phyloP scores from a whole-genome alignment of 2,888 invertebrate genomes.

The Sarcophaga carnaria region DNA sequence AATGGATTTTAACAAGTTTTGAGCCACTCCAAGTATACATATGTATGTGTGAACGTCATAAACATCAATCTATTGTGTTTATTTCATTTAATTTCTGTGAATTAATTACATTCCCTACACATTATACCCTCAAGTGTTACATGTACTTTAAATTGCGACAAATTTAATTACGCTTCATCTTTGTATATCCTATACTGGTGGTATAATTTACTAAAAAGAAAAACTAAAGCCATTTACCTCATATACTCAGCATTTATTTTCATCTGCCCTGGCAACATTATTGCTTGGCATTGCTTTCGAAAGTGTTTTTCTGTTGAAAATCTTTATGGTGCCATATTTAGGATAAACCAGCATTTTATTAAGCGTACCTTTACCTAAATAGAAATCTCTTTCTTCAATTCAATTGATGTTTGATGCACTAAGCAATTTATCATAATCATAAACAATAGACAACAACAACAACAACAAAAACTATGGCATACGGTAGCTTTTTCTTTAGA shows the following conservation, averaged over 20 bases:
- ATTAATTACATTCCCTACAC: not conserved
- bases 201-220: not conserved
- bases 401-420: constrained; percentile 63
- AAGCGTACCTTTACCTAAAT: constrained; percentile 47
- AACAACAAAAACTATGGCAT: not conserved
- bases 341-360: constrained; percentile 42
- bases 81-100: not conserved
- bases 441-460: constrained; percentile 54
- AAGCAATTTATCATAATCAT: constrained; percentile 73
- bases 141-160: not conserved
- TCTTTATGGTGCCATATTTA: constrained; percentile 51
- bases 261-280: constrained; percentile 1
- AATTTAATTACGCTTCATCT: not conserved
- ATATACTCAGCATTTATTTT: not conserved
- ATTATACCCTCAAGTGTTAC: not conserved
- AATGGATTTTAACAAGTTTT: no score
- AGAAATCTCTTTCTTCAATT: constrained; percentile 50
- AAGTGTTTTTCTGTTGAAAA: constrained; percentile 38
- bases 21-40: no score
- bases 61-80: no score
- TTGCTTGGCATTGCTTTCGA: not conserved
- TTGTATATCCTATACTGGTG: not conserved
- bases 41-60: no score
- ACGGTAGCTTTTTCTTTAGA: constrained; percentile 35
- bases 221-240: no score